Base-by-base conservation (phyloP, 2,113 vertebrate genomes). In the Motacilla tschutschensis region DNA sequence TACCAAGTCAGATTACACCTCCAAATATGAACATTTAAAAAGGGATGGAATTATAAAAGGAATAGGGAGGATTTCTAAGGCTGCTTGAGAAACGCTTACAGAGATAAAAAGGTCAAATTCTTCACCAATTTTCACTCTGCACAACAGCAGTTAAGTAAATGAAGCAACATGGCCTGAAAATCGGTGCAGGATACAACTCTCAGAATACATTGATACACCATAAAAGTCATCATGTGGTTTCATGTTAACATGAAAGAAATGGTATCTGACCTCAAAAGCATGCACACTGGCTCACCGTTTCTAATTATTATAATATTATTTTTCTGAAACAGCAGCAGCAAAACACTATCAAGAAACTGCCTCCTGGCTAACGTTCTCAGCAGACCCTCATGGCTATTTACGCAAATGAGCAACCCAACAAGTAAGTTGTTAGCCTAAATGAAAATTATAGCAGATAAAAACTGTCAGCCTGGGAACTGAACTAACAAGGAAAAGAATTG, bases 321-420 rank as follows among this genome's bases (percentile, higher is more conserved):
- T 77, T 83, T 65, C 60, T 79, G 46, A 76, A 87, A 74, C 74
- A 79, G 48, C 53, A 76, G 44, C 8, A n/a, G 41, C 69, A 86
- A 92, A 88, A 76, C 44, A 79, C 54, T 64, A 76, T 47, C 73
- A 87, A 87, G 74, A 43, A 85, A 78, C 70, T 85, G 58, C 67
- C 77, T 91, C 71, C 69, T 93, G 67, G 77, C 90, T 85, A 90
- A 53, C 1, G 12, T 85, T 90, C 70, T 75, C 12, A 0, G 65
- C 87, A 85, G 87, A 83, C 31, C 24, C 76, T 91, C 69, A 73
- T 62, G 76, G 85, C 85, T 95, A 79, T 79, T 51, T 84, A 88
- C 76, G 91, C 82, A 93, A 90, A 87, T 51, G 94, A 95, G 63
- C 85, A 92, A 73, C 80, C 89, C 62, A 76, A 69, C 72, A 85